Evolutionary conservation across 1,140 invertebrate genomes (phyloP).

Genomic region (Drosophila teissieri): DNA sequence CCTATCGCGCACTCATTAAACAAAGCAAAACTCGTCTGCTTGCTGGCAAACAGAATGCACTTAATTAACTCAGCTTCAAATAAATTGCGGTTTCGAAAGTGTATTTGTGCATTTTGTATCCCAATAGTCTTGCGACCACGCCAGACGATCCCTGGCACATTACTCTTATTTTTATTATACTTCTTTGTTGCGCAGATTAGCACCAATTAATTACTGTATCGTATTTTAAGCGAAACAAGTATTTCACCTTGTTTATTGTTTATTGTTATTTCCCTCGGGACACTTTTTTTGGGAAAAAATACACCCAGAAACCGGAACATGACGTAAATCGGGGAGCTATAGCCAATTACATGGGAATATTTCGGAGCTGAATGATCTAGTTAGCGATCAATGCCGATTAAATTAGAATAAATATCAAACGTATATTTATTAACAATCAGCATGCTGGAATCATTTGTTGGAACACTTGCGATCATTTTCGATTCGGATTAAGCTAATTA

Average conservation of each 20-base stretch:
- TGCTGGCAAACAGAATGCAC: slow-evolving; percentile 61
- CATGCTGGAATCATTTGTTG: neutral
- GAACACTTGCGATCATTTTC: neutral
- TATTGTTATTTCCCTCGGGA: slow-evolving; percentile 15
- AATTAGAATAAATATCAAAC: neutral
- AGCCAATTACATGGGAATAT: slow-evolving; percentile 22
- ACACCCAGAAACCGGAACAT: slow-evolving; percentile 22
- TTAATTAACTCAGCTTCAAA: slow-evolving; percentile 58
- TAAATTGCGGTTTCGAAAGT: slow-evolving; percentile 16
- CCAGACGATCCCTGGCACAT: slow-evolving; percentile 32
- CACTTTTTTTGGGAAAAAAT: slow-evolving; percentile 21
- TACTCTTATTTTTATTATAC: slow-evolving; percentile 42
- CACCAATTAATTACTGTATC: slow-evolving; percentile 57
- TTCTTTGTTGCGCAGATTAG: slow-evolving; percentile 56
- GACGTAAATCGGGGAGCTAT: neutral
- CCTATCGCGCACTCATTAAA: slow-evolving; percentile 42
- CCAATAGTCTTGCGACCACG: slow-evolving; percentile 35
- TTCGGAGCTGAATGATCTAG: slow-evolving; percentile 4
- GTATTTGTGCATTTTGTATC: slow-evolving; percentile 2
- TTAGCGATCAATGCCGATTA: neutral
- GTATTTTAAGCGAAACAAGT: slow-evolving; percentile 61
- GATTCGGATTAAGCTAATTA: neutral
- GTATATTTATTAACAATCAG: neutral
- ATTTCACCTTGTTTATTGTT: slow-evolving; percentile 38
- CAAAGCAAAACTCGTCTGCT: slow-evolving; percentile 50